These are phyloP conservation scores for Tachycineta bicolor DNA, from an alignment of 2,113 vertebrate genomes.

Conservation along the genomic window DNA sequence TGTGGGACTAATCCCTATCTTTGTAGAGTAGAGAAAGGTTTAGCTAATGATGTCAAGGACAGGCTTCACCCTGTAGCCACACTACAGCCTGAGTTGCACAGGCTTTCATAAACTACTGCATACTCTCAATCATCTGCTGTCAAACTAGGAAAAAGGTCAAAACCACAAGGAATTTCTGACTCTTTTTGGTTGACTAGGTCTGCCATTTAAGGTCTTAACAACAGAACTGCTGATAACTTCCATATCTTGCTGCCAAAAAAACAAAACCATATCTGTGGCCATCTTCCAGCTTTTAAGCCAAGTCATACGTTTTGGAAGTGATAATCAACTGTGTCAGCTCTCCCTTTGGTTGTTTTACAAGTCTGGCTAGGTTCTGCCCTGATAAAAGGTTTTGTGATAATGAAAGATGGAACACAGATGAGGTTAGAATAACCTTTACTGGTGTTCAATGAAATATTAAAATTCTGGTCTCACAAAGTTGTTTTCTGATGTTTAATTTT, in stretches of 20 bases:
- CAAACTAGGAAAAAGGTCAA: conserved; percentile 28
- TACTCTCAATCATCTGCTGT: conserved; percentile 17
- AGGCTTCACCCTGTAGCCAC: neutral
- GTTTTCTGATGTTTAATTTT: conserved; percentile 25
- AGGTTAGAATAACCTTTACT: neutral
- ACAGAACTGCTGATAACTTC: conserved; percentile 42
- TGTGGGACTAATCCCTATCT: conserved; percentile 30
- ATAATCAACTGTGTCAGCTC: conserved; percentile 29
- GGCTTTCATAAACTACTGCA: neutral
- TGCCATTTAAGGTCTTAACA: conserved; percentile 21
- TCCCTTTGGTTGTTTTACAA: conserved; percentile 26
- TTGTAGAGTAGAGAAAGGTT: neutral
- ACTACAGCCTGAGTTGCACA: neutral
- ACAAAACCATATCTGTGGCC: neutral
- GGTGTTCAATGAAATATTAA: neutral
- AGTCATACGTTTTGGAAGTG: conserved; percentile 18
- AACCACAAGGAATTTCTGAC: conserved; percentile 53
- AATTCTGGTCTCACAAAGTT: neutral
- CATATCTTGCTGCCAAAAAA: neutral
- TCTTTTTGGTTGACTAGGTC: conserved; percentile 2
- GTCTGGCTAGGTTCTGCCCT: conserved; percentile 1
- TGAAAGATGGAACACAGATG: neutral
- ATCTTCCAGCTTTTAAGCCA: conserved; percentile 46
- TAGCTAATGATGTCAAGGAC: neutral
- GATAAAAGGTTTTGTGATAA: neutral